These are phyloP conservation scores for Hypotaenidia philippensis DNA, from an alignment of 2,797 vertebrate genomes.

Conservation along the genomic window DNA sequence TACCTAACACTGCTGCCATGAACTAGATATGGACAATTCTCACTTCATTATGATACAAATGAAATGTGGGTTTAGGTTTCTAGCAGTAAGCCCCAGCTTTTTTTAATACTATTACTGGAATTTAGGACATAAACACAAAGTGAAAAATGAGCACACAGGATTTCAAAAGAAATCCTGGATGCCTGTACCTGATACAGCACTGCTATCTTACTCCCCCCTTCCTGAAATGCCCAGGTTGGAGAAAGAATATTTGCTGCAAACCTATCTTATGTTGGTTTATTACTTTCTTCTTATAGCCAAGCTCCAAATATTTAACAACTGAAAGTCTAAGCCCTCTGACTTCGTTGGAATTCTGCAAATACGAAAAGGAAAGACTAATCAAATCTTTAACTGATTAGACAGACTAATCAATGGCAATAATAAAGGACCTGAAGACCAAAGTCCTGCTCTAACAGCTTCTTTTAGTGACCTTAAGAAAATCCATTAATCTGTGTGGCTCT, in stretches of 20 bases:
- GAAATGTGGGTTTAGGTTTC: background rate
- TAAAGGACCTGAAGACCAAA: background rate
- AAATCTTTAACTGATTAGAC: background rate
- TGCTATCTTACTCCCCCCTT: background rate
- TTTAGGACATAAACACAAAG: background rate
- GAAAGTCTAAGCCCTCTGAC: background rate
- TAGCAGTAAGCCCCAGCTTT: background rate
- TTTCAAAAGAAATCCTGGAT: background rate
- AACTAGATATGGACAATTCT: background rate
- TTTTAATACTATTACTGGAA: background rate
- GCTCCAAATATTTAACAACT: background rate
- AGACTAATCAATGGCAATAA: background rate
- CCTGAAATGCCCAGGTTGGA: background rate
- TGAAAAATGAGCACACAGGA: background rate
- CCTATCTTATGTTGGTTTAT: background rate
- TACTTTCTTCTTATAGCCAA: background rate
- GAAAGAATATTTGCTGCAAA: background rate
- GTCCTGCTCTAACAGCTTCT: background rate
- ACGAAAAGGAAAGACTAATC: background rate
- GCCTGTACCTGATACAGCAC: background rate
- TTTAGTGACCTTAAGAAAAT: background rate
- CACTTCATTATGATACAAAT: background rate
- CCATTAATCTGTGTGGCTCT: background rate
- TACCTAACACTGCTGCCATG: background rate
- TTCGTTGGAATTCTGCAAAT: background rate